A percentile compares a stretch with the other conserved stretches of the same genome.
Evolutionary conservation across 2,888 invertebrate genomes (phyloP).

Genomic region (Crocallis elinguaria): DNA sequence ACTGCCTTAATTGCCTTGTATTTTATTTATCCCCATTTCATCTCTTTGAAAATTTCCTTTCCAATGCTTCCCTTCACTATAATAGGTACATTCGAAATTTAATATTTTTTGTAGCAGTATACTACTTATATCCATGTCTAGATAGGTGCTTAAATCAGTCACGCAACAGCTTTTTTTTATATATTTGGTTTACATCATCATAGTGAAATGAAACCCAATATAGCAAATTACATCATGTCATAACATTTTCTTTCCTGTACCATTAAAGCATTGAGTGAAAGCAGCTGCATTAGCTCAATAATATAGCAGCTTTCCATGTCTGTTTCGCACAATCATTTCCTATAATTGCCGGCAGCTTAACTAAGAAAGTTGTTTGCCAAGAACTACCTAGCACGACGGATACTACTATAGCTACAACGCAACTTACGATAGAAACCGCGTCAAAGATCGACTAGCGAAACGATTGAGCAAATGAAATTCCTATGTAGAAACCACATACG

Average conservation of each 20-base stretch:
- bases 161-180: no score
- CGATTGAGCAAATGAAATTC: conserved; percentile 48
- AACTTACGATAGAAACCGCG: conserved; percentile 20
- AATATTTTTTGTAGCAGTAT: no score
- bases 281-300: conserved; percentile 13
- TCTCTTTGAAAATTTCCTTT: no score
- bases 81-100: no score
- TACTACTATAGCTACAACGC: conserved; percentile 22
- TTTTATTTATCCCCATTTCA: no score
- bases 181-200: no score
- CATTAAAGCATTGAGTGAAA: conserved; percentile 30
- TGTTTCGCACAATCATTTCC: conserved; percentile 38
- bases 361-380: conserved; percentile 37
- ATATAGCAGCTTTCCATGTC: conserved; percentile 39
- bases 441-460: conserved; percentile 29
- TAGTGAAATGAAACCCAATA: background rate
- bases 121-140: no score
- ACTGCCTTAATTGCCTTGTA: no score
- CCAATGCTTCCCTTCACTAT: no score
- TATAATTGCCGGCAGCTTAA: conserved; percentile 35
- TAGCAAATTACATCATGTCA: background rate
- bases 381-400: conserved; percentile 21
- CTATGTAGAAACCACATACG: conserved; percentile 33
- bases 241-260: conserved; percentile 22
- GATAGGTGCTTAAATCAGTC: no score